These are phyloP conservation scores for Drosophila repletoides DNA, from an alignment of 1,140 invertebrate genomes.

Conservation along the genomic window DNA sequence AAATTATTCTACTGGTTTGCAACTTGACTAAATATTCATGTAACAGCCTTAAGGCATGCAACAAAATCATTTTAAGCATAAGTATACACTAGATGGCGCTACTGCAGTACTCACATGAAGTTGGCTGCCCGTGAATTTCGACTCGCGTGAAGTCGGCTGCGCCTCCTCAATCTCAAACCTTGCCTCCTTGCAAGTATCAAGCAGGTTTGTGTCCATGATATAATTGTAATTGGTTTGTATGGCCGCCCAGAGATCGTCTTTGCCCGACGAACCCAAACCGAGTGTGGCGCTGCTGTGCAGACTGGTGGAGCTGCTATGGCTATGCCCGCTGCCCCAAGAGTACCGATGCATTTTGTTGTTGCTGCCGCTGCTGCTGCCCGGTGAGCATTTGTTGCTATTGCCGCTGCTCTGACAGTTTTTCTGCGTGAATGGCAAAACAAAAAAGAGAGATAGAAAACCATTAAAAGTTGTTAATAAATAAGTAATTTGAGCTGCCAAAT, in stretches of 20 bases:
- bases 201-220: conserved; percentile 96
- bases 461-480: conserved; percentile 69
- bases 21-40: background rate
- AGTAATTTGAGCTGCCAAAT: conserved; percentile 70
- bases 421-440: conserved; percentile 21
- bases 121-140: conserved; percentile 29
- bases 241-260: conserved; percentile 94
- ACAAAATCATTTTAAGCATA: background rate
- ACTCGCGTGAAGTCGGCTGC: conserved; percentile 42
- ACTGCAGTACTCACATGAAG: conserved; percentile 19
- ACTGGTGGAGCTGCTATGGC: conserved; percentile 84
- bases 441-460: background rate
- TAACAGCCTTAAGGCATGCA: background rate
- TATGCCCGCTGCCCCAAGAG: conserved; percentile 86
- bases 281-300: conserved; percentile 83
- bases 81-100: conserved; percentile 2
- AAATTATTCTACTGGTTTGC: background rate
- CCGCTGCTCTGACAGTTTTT: conserved; percentile 37
- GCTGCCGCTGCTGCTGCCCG: conserved; percentile 65
- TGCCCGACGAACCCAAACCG: conserved; percentile 81
- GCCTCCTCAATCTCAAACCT: conserved; percentile 74
- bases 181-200: conserved; percentile 90
- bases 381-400: conserved; percentile 31
- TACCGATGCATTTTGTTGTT: conserved; percentile 83
- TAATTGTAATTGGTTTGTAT: conserved; percentile 95